Conservation (phyloP, 2,113 vertebrate genomes). For the Tragelaphus strepsiceros region DNA sequence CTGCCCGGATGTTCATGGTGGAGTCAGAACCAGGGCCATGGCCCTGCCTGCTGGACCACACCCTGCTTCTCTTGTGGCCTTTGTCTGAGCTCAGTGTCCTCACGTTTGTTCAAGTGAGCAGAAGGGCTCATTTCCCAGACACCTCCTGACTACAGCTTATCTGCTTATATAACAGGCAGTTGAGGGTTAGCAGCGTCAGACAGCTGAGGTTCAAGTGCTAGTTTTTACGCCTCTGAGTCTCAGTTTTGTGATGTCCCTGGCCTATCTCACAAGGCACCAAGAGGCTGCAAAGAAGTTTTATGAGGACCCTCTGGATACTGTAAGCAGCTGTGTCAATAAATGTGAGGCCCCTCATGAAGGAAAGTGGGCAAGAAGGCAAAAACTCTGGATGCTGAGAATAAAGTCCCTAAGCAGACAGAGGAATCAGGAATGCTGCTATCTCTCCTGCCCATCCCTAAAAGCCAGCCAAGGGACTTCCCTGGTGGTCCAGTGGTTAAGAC, state of each 20-base stretch:
- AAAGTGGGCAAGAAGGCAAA: not conserved
- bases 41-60: not conserved
- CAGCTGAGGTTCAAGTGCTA: not conserved
- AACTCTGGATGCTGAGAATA: not conserved
- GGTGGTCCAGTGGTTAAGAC: not conserved
- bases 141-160: not conserved
- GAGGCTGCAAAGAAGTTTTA: not conserved
- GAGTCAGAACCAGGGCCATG: not conserved
- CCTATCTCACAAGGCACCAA: not conserved
- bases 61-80: not conserved
- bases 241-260: not conserved
- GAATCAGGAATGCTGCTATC: not conserved
- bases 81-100: conserved; percentile 16
- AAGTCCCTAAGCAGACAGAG: not conserved
- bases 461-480: not conserved
- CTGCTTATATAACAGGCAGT: not conserved
- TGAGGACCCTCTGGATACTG: not conserved
- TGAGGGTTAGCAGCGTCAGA: not conserved
- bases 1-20: not conserved
- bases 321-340: not conserved
- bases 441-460: not conserved
- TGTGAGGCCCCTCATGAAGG: not conserved
- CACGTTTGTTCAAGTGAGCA: not conserved
- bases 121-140: not conserved
- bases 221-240: not conserved